Conservation (phyloP, 2,797 vertebrate genomes). For the Poecilia velifera region DNA sequence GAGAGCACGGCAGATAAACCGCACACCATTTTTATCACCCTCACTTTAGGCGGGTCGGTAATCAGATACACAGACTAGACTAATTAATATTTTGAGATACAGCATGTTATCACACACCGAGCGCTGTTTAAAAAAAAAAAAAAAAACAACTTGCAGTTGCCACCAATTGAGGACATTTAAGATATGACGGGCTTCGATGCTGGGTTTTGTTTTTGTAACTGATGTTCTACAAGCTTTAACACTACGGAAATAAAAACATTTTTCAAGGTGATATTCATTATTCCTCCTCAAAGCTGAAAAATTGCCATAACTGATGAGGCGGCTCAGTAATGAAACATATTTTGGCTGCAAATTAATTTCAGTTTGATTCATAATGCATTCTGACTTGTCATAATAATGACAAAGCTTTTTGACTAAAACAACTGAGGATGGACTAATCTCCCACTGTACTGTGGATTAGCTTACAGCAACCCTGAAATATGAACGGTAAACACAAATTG, state of each 20-base stretch:
- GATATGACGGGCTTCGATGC: constrained; percentile 24
- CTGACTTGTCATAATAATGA: constrained; percentile 31
- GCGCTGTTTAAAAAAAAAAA: constrained; percentile 29
- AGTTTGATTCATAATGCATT: constrained; percentile 41
- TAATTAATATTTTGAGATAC: constrained; percentile 81
- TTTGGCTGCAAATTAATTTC: constrained; percentile 46
- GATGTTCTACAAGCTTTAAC: constrained; percentile 1
- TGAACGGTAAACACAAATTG: constrained; percentile 52
- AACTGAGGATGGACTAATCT: constrained; percentile 23
- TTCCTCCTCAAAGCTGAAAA: constrained; percentile 46
- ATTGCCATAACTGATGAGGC: constrained; percentile 35
- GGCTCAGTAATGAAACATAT: constrained; percentile 39
- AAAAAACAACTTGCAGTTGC: constrained; percentile 55
- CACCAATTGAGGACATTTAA: constrained; percentile 45
- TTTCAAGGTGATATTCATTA: constrained; percentile 52
- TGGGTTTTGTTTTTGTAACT: neutral
- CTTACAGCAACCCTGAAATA: constrained; percentile 55
- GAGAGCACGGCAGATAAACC: constrained; percentile 70
- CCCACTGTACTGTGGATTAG: constrained; percentile 37
- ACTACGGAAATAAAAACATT: constrained; percentile 14
- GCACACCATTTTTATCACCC: constrained; percentile 68
- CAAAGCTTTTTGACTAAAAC: constrained; percentile 29
- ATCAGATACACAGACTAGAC: constrained; percentile 73
- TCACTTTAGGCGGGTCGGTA: constrained; percentile 77
- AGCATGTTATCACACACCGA: constrained; percentile 49